These are phyloP conservation scores for Ageneiosus marmoratus DNA, from an alignment of 2,113 vertebrate genomes.

Conservation along the genomic window DNA sequence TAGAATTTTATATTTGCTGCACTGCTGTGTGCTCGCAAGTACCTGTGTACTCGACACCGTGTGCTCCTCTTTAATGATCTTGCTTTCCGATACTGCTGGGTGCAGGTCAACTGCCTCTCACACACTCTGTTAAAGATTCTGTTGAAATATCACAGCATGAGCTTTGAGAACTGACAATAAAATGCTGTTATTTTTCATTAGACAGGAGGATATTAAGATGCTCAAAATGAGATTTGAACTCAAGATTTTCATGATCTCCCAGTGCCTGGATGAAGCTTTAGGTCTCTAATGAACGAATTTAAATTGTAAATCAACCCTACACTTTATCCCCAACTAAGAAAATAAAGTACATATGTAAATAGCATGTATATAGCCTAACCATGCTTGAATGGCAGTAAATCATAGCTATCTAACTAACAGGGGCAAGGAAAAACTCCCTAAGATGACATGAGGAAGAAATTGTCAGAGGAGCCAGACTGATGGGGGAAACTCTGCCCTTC, in stretches of 20 bases:
- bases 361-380: too few species aligned
- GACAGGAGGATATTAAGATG: neutral
- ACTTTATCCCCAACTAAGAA: too few species aligned
- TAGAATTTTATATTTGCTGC: neutral
- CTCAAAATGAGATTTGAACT: too few species aligned
- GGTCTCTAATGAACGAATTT: neutral
- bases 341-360: too few species aligned
- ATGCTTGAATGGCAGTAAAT: too few species aligned
- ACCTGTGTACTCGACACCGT: neutral
- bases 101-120: neutral
- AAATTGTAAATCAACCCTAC: too few species aligned
- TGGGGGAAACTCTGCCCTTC: neutral
- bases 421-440: neutral
- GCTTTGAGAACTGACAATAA: neutral
- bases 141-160: neutral
- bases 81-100: neutral
- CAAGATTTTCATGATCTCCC: neutral
- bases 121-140: neutral
- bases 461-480: neutral
- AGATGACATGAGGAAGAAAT: neutral
- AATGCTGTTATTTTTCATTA: too few species aligned
- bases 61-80: neutral
- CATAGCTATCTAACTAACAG: too few species aligned
- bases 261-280: neutral
- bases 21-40: neutral